Percentiles rank a stretch among this genome's conserved stretches.
Conservation (phyloP, 2,113 vertebrate genomes). For the Calyptommatus sinebrachiatus region DNA sequence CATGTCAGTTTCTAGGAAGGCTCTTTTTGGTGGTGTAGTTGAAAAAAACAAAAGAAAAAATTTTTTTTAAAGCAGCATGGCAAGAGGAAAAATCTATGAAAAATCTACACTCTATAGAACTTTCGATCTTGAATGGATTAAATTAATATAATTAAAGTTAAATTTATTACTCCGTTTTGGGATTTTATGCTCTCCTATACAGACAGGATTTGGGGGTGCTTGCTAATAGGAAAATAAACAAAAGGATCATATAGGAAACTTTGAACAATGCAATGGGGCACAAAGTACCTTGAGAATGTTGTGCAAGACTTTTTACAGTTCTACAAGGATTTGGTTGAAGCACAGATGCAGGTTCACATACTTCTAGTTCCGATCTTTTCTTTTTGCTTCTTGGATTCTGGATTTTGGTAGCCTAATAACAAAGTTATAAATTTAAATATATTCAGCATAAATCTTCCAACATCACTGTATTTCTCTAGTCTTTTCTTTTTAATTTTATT, state of each 20-base stretch:
- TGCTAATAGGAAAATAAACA: background rate
- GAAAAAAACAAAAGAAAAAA: background rate
- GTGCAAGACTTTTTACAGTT: slow-evolving; percentile 63
- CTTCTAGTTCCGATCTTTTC: slow-evolving; percentile 60
- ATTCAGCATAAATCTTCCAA: slow-evolving; percentile 27
- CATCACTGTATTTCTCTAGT: background rate
- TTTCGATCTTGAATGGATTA: background rate
- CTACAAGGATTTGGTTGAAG: slow-evolving; percentile 82
- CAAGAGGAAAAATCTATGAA: background rate
- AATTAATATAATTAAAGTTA: background rate
- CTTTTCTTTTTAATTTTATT: background rate
- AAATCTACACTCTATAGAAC: background rate
- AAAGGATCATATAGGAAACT: background rate
- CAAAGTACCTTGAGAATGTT: slow-evolving; percentile 67
- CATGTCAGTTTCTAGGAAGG: no score
- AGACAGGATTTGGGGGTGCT: background rate
- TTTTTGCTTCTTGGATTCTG: slow-evolving; percentile 70
- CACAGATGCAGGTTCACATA: slow-evolving; percentile 78
- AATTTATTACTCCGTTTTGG: background rate
- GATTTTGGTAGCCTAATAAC: slow-evolving; percentile 66
- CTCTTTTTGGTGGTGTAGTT: no score
- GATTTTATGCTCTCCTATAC: background rate
- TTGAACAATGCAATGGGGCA: background rate
- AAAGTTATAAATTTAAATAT: slow-evolving; percentile 57
- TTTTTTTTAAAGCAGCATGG: background rate